Base-by-base conservation (phyloP, 2,888 invertebrate genomes). In the Blastobasis adustella region DNA sequence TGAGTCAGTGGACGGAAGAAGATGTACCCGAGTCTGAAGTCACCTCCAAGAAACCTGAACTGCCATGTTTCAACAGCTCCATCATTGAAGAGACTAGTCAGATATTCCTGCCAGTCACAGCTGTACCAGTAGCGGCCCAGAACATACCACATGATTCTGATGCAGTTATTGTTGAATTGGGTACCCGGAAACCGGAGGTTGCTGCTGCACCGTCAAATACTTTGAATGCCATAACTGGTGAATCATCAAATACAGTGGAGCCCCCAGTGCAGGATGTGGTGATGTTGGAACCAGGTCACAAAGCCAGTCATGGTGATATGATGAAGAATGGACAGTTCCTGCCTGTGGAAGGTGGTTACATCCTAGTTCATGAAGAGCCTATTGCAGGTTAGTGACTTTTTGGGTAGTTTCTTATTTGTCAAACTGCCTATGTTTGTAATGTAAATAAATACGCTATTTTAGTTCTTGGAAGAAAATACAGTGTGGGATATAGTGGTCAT, bases 1-100 rank as follows among this genome's bases (percentile, higher is more conserved):
- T 89, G 49, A 85, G 83, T 60, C 89, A 89, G 59, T 89, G 89
- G 89, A 79, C 75, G 0, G 89, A 89, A 51, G 89, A 89, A 39
- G 89, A 87, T 5, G 63, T 82, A 0, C 87, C 87, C 0, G 79
- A 76, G 51, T 58, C 73, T 0, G 87, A 86, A 57, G 58, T 79
- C 1, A 53, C 52, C 2, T 57, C 58, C 6, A 75, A 55, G 45
- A 59, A 50, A 23, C 59, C 58, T 46, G 82, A 82, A 41, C 47
- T 85, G 0, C 73, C 82, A 0, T 84, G 86, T 58, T 87, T 87
- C 62, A 85, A 79, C 60, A 78, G 71, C 51, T 66, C 74, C 0
- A 64, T 86, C n/a, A 88, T 88, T 43, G 84, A 83, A 49, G 86
- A 82, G 45, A 86, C 85, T 1, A 76, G 67, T 7, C 69, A 73